Evolutionary conservation across 2,888 invertebrate species (phyloP).

Genomic region (Limulus polyphemus): DNA sequence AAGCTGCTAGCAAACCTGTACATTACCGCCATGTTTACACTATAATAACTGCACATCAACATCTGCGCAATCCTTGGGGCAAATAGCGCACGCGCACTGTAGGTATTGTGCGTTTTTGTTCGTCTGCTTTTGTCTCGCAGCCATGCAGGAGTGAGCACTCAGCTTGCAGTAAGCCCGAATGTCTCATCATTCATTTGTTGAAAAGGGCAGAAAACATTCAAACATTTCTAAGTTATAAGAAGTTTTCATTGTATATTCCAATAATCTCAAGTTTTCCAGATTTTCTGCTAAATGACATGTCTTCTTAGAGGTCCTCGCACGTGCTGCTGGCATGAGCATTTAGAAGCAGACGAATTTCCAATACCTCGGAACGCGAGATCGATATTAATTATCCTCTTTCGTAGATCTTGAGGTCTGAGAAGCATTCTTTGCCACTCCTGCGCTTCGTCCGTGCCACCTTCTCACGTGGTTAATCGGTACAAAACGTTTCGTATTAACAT

Average conservation of each 20-base stretch:
- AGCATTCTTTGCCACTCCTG: too few species aligned
- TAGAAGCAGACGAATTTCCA: slow-evolving; percentile 1
- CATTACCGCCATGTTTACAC: background rate
- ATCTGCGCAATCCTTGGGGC: background rate
- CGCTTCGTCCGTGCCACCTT: too few species aligned
- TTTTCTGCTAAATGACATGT: too few species aligned
- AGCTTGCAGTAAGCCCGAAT: background rate
- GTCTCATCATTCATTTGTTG: background rate
- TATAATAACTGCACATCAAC: background rate
- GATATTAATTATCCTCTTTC: slow-evolving; percentile 1
- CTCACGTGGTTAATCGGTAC: too few species aligned
- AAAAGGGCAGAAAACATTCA: background rate
- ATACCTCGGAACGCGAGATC: background rate
- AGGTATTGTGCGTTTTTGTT: background rate
- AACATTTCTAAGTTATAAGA: too few species aligned
- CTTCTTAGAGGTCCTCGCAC: too few species aligned
- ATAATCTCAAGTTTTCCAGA: too few species aligned
- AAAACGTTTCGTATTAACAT: too few species aligned
- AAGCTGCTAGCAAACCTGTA: background rate
- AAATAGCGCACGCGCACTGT: too few species aligned
- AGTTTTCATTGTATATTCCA: too few species aligned
- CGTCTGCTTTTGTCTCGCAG: background rate
- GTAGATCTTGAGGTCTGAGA: too few species aligned
- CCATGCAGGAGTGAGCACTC: background rate
- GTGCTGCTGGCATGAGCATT: background rate